These are phyloP conservation scores for Dolichoris vasculosae DNA, from an alignment of 1,140 invertebrate species.

Conservation along the genomic window DNA sequence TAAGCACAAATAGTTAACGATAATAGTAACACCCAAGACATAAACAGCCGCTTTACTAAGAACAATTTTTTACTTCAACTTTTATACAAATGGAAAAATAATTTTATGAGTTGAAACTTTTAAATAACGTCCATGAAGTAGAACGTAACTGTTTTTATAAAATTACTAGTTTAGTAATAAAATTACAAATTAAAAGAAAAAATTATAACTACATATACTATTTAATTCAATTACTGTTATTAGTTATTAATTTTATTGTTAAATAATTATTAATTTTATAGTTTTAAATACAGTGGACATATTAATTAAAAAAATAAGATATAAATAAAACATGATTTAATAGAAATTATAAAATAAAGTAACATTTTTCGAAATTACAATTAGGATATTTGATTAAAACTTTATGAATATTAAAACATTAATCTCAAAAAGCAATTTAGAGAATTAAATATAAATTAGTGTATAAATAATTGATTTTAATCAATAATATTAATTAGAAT, in stretches of 20 bases:
- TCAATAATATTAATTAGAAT: neutral
- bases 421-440: no score
- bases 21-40: constrained; percentile 10
- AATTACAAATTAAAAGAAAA: neutral
- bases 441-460: no score
- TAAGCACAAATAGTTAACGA: neutral
- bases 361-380: neutral
- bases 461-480: no score
- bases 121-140: constrained; percentile 6
- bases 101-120: constrained; percentile 5
- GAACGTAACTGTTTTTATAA: constrained; percentile 8
- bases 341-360: no score
- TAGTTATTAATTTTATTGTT: neutral
- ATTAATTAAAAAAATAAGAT: neutral
- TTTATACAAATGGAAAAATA: constrained; percentile 19
- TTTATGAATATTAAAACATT: no score
- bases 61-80: constrained; percentile 1
- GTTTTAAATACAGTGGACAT: neutral
- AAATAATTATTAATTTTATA: neutral
- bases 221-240: neutral
- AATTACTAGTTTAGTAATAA: neutral
- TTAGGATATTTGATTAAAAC: no score
- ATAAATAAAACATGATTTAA: neutral
- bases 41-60: constrained; percentile 10
- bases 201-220: neutral